Evolutionary conservation across 1,140 invertebrate species (phyloP), one percentile per base, ranked within the genome.

Genomic region (Drosophila nigromelanica): DNA sequence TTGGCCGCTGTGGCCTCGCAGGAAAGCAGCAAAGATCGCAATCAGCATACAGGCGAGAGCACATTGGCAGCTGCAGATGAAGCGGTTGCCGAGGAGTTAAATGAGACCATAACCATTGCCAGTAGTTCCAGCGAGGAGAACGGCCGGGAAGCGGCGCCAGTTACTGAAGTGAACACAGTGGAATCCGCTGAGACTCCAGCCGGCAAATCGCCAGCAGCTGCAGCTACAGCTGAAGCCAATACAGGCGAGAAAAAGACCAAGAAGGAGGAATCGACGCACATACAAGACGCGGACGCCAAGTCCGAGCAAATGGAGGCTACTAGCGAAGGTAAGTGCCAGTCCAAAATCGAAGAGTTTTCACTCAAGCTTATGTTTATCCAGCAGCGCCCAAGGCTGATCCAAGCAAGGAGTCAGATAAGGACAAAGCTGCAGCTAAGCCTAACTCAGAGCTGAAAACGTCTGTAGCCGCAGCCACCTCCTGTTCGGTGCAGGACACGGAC

Each of bases 401-500:
- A 0, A 52, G 14, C 6, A 87, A 87, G 11, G 1, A 7, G 8
- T 7, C 4, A 18, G 30, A 8, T 5, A 6, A 1, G 74, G 35
- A 54, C 4, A 72, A 87, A 14, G 58, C n/a, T 2, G 8, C 24
- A 21, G 33, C 30, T 5, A 48, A 70, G 21, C 5, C 33, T 2
- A 15, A 30, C 0, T 39, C 37, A 5, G 50, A 67, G 3, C 2
- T 6, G 2, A 73, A 69, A 15, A 15, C 54, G 1, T 30, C 54
- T 27, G 18, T 3, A 2, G 5, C 58, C 0, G 27, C 69, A 8
- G 51, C 62, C 12, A 47, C 66, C 0, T 21, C 71, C 1, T 78
- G 73, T 5, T 79, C 73, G 4, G 67, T 91, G 30, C 92, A 92
- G 0, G 93, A 94, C 51, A 94, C 93, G 0, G 93, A 94, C 62